A percentile compares a stretch with the other conserved stretches of the same genome.
Evolutionary conservation across 2,888 invertebrate genomes (phyloP).

Genomic region (Campoplex nolae): DNA sequence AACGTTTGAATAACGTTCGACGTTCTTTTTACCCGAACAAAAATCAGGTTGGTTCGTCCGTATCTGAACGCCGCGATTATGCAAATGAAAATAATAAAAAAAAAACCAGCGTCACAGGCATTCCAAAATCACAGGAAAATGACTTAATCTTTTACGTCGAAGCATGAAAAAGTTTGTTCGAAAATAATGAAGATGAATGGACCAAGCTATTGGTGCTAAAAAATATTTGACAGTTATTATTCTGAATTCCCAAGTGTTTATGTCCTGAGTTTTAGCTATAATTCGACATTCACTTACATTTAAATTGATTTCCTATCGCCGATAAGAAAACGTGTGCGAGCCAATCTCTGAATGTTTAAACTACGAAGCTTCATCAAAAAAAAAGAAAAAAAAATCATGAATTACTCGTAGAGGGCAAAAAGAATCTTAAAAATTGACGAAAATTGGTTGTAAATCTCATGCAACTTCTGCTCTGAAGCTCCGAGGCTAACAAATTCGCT

Average conservation of each 20-base stretch:
- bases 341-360: neutral
- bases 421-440: no score
- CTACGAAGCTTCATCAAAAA: neutral
- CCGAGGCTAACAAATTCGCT: no score
- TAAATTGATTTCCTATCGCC: neutral
- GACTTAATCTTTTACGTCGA: neutral
- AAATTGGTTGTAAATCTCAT: no score
- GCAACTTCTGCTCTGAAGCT: no score
- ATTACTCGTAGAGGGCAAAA: no score
- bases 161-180: neutral
- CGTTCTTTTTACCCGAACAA: neutral
- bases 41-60: slow-evolving; percentile 4
- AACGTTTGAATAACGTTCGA: neutral
- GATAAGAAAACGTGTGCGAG: neutral
- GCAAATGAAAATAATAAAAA: neutral
- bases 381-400: neutral
- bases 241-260: neutral
- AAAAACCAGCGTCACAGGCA: neutral
- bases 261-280: neutral
- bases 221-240: neutral
- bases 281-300: neutral
- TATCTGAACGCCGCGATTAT: slow-evolving; percentile 12
- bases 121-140: neutral
- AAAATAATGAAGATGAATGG: neutral
- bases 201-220: neutral